Evolutionary conservation across 2,797 vertebrate genomes (phyloP).

Genomic region (Mus caroli): DNA sequence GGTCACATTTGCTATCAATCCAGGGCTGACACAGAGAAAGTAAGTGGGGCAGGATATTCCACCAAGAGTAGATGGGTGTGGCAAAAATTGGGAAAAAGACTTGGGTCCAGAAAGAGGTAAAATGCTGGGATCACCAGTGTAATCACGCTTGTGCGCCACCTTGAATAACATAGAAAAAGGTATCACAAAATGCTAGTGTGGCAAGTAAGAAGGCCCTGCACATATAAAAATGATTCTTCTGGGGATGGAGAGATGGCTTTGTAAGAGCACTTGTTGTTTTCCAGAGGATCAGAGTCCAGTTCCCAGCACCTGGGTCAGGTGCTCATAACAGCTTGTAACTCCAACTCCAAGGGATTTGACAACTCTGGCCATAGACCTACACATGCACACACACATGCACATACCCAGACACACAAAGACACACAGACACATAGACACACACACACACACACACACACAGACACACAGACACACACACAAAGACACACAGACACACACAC

Average conservation of each 20-base stretch:
- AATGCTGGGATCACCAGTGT: neutral
- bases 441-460: neutral
- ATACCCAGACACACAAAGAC: neutral
- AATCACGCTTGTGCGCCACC: neutral
- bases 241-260: neutral
- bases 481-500: neutral
- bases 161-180: neutral
- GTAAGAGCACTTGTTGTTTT: neutral
- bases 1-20: neutral
- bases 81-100: neutral
- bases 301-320: neutral
- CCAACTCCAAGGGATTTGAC: neutral
- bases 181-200: neutral
- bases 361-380: neutral
- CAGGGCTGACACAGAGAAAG: neutral
- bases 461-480: neutral
- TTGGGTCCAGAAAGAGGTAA: neutral
- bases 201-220: conserved; percentile 3
- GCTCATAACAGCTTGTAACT: neutral
- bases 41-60: neutral
- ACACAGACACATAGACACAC: neutral
- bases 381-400: too few relatives aligned
- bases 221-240: neutral
- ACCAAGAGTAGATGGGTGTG: neutral
- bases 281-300: neutral